Percentiles rank a stretch among this genome's conserved stretches.
These are phyloP conservation scores for Tachysurus fulvidraco DNA, from an alignment of 2,113 vertebrate genomes.

Conservation along the genomic window DNA sequence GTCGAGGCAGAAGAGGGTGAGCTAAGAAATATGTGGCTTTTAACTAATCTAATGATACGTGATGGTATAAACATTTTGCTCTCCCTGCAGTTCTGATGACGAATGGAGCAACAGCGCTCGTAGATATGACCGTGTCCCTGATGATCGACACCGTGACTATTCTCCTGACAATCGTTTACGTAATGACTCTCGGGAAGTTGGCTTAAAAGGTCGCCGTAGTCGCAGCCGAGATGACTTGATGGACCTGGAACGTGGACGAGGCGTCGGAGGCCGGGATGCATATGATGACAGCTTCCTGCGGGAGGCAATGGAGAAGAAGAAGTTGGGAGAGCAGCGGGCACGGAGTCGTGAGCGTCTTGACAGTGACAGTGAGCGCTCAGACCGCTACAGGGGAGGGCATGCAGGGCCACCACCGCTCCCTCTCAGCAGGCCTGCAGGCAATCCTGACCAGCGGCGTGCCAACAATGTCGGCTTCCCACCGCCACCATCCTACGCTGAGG, in stretches of 20 bases:
- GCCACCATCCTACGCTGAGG: slow-evolving; percentile 75
- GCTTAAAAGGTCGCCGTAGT: slow-evolving; percentile 68
- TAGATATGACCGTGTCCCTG: slow-evolving; percentile 55
- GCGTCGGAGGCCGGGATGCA: slow-evolving; percentile 52
- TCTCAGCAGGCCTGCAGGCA: slow-evolving; percentile 62
- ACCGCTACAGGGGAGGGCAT: slow-evolving; percentile 58
- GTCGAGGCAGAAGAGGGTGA: slow-evolving; percentile 72
- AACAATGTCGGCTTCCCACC: slow-evolving; percentile 64
- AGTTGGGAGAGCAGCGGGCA: slow-evolving; percentile 69
- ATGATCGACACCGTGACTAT: slow-evolving; percentile 68
- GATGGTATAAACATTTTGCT: background rate
- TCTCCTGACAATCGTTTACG: slow-evolving; percentile 63
- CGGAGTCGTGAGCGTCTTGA: slow-evolving; percentile 76
- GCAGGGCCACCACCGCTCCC: slow-evolving; percentile 71
- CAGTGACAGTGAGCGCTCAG: slow-evolving; percentile 67
- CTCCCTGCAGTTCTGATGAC: slow-evolving; percentile 67
- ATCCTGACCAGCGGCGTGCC: slow-evolving; percentile 54
- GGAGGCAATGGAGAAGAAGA: slow-evolving; percentile 83
- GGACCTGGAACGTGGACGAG: slow-evolving; percentile 64
- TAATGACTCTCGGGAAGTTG: slow-evolving; percentile 39
- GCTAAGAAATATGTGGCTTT: slow-evolving; percentile 16
- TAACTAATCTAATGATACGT: background rate
- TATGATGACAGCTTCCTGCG: slow-evolving; percentile 81
- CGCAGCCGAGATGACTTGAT: slow-evolving; percentile 84
- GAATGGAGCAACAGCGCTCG: slow-evolving; percentile 72